Percentiles rank a stretch among this genome's conserved stretches.
Evolutionary conservation across 2,113 vertebrate genomes (phyloP).

Genomic region (Salvelinus alpinus): DNA sequence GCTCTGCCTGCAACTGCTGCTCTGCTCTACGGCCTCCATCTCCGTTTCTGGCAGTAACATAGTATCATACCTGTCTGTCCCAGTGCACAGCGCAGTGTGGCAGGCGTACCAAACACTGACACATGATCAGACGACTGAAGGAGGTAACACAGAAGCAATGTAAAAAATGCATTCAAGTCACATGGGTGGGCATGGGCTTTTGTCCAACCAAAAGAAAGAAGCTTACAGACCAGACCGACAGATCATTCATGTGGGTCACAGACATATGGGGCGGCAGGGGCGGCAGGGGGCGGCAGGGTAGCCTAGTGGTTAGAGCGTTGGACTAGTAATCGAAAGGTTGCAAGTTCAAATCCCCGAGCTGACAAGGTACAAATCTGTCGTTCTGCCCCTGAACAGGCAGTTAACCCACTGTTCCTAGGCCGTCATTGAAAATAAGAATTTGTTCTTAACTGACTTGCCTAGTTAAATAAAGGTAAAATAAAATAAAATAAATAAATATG

Average conservation of each 20-base stretch:
- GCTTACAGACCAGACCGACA: slow-evolving; percentile 86
- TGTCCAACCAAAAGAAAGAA: slow-evolving; percentile 84
- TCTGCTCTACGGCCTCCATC: slow-evolving; percentile 56
- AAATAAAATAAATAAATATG: no score
- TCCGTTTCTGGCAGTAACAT: slow-evolving; percentile 42
- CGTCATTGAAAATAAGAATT: no score
- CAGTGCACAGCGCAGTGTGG: slow-evolving; percentile 75
- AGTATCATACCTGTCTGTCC: slow-evolving; percentile 73
- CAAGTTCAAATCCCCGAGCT: no score
- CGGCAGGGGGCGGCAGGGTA: no score
- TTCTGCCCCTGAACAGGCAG: no score
- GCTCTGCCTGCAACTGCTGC: slow-evolving; percentile 65
- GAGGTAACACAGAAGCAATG: slow-evolving; percentile 92
- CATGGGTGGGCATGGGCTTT: slow-evolving; percentile 79
- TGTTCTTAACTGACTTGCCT: no score
- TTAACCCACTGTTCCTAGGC: no score
- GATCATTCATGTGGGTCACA: slow-evolving; percentile 88
- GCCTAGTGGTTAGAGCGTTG: no score
- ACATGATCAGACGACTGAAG: slow-evolving; percentile 87
- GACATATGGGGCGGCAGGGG: slow-evolving; percentile 93
- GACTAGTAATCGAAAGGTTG: no score
- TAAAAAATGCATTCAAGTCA: slow-evolving; percentile 99
- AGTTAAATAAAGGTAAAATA: no score
- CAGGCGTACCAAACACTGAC: slow-evolving; percentile 69
- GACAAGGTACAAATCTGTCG: no score